Base-by-base conservation (phyloP, 2,888 invertebrate genomes). In the Pachydiplax longipennis region DNA sequence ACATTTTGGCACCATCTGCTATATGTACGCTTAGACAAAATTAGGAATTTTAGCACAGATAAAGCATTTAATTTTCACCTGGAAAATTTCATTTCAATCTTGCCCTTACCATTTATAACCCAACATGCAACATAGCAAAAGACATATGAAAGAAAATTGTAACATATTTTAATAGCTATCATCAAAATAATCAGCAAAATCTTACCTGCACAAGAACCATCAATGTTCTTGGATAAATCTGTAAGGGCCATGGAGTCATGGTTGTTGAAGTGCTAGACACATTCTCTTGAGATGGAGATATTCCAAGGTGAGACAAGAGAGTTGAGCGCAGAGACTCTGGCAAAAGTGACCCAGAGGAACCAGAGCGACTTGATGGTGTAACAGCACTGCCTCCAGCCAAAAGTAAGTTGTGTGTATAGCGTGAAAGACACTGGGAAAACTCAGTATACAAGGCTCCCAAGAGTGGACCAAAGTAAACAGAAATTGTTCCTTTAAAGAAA, bases 151-250 rank as follows among this genome's bases (percentile, higher is more conserved):
- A 48, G 10, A 48, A 10, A 48, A 48, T 13, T 13, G 3, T 48
- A 48, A 48, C 12, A 13, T 13, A 48, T 48, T 13, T 13, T 91
- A 90, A 81, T 91, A 92, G 91, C 90, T 80, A 13, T 73, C 13
- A 58, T 53, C 18, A 82, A 80, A 80, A 80, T 90, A n/a, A 90
- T 83, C 81, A 90, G 90, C 31, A 73, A 37, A 25, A 35, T 91
- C 92, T 91, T 92, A 96, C 95, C 94, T 99, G 98, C 31, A 98
- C 98, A 37, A 99, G 95, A 93, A 96, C 98, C 92, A 96, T 97
- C 92, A 96, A 95, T 91, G 96, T 98, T 94, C 99, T 96, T 0
- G 96, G 96, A 93, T 96, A 96, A 6, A 97, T 96, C 92, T 97
- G 96, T 90, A 98, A 94, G 0, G 97, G 97, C 98, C 98, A 98